A percentile compares a stretch with the other conserved stretches of the same genome.
These are phyloP conservation scores for Idaea dimidiata DNA, from an alignment of 2,888 invertebrate genomes.

Conservation along the genomic window DNA sequence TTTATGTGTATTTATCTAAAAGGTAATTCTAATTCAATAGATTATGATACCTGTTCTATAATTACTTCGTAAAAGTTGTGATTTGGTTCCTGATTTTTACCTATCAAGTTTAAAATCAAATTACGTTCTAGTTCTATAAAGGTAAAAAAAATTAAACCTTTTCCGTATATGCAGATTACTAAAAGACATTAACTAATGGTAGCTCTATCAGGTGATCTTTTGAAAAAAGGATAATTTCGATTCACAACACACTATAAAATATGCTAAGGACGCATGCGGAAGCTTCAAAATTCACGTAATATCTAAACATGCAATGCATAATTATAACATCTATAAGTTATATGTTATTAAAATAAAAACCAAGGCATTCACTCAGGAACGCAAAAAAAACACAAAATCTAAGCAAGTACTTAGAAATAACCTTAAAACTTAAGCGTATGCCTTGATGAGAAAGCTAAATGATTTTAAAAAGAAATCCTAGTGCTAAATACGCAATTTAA, in stretches of 20 bases:
- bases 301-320: neutral
- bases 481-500: conserved; percentile 20
- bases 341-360: neutral
- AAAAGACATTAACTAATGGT: no score
- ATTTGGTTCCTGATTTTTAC: no score
- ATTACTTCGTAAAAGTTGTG: no score
- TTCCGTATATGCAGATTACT: no score
- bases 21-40: no score
- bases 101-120: no score
- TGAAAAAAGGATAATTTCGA: no score
- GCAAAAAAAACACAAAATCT: neutral
- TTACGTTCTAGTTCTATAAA: no score
- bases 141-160: no score
- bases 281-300: neutral
- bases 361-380: neutral
- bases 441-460: neutral
- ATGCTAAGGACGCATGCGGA: neutral
- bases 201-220: no score
- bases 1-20: no score
- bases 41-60: no score
- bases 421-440: neutral
- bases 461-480: neutral
- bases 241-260: neutral
- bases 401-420: neutral
- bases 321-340: neutral